Evolutionary conservation across 2,888 invertebrate genomes (phyloP).

Genomic region (Candidula unifasciata): DNA sequence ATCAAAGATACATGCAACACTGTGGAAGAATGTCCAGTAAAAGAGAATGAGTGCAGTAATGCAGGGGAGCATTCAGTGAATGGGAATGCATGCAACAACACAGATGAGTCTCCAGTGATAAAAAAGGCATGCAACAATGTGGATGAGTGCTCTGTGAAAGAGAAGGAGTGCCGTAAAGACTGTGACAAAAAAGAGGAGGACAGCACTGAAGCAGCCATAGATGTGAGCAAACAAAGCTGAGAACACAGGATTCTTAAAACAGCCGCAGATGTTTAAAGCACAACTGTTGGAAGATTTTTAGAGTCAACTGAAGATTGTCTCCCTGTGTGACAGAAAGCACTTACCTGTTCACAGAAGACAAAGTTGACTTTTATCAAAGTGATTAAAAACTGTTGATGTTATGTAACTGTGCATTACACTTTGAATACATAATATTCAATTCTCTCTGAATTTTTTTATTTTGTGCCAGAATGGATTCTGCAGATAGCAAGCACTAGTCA

Average conservation of each 20-base stretch:
- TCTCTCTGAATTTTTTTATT: no score
- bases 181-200: neutral
- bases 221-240: neutral
- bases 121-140: no score
- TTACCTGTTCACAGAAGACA: neutral
- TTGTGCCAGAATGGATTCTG: no score
- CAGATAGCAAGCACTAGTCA: no score
- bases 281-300: neutral
- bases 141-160: neutral
- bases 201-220: neutral
- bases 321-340: neutral
- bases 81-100: neutral
- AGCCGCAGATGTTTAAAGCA: neutral
- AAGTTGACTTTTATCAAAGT: neutral
- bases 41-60: neutral
- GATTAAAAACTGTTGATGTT: no score
- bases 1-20: neutral
- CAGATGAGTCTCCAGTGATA: no score
- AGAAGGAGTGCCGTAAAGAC: neutral
- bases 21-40: neutral
- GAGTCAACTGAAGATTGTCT: no score
- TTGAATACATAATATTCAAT: no score
- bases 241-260: neutral
- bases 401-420: no score
- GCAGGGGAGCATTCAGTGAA: neutral